A percentile compares a stretch with the other conserved stretches of the same genome.
These are phyloP conservation scores for Drosophila histrio DNA, from an alignment of 2,888 invertebrate genomes.

Conservation along the genomic window DNA sequence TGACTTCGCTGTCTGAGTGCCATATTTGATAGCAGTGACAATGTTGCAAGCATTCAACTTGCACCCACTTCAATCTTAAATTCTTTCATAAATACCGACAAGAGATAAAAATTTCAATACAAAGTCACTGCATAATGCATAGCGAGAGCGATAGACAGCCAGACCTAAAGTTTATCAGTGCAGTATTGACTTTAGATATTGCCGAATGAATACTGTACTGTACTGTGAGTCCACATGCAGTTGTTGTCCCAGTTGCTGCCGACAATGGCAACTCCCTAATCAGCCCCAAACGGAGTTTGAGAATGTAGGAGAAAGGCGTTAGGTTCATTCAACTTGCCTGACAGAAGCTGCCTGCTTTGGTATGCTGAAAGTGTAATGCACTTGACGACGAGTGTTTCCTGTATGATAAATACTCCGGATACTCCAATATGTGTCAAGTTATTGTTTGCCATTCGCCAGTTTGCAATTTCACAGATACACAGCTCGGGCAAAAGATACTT, in stretches of 20 bases:
- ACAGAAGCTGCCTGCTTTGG: constrained; percentile 50
- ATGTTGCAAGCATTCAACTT: constrained; percentile 5
- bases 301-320: constrained; percentile 19
- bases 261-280: constrained; percentile 54
- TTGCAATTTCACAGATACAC: constrained; percentile 57
- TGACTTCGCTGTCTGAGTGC: constrained; percentile 8
- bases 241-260: constrained; percentile 11
- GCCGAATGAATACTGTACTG: constrained; percentile 5
- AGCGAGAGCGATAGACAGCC: constrained; percentile 2
- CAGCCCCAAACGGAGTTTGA: constrained; percentile 49
- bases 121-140: constrained; percentile 7
- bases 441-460: constrained; percentile 53
- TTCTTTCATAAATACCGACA: constrained; percentile 50
- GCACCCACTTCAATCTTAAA: constrained; percentile 33
- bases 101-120: constrained; percentile 41
- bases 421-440: constrained; percentile 66
- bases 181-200: constrained; percentile 57
- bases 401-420: constrained; percentile 48
- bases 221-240: constrained; percentile 28
- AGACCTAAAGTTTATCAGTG: constrained; percentile 36
- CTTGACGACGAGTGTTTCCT: constrained; percentile 57
- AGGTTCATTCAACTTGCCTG: constrained; percentile 52
- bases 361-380: constrained; percentile 52
- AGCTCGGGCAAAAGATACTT: constrained; percentile 39
- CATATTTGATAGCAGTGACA: constrained; percentile 35